Base-by-base conservation (phyloP, 2,797 vertebrate species). In the Apogon hyalosoma region DNA sequence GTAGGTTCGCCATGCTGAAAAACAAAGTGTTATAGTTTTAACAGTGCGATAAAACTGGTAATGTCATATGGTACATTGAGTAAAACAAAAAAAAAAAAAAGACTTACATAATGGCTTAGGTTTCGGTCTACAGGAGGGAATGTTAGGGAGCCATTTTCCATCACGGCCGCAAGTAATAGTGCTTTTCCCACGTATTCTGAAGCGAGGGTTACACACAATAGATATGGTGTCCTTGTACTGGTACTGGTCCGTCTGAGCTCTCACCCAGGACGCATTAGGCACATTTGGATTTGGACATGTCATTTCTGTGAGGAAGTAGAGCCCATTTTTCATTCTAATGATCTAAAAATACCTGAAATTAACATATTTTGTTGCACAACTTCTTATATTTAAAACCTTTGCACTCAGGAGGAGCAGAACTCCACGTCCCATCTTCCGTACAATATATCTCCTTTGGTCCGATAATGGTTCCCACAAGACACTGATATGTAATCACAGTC, bases 341-440 rank as follows among this genome's bases (percentile, higher is more conserved):
- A 42, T n/a, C 56, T 28, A 59, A 12, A 11, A 38, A 18, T 14
- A 41, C 14, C 13, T n/a, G 1, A 42, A 42, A 42, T 13, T 12
- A 7, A n/a, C 6, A 42, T 42, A 1, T 12, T 16, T 28, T 24
- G 6, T n/a, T 11, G 7, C 4, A 28, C 38, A 10, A 36, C 11
- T 15, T 31, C 39, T 11, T 10, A 2, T 0, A 5, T 46, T 0
- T 38, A 1, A 6, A 11, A 93, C 92, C 93, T 92, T 36, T 55
- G 81, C 93, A 94, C 11, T 14, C 4, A 2, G 93, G 92, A 21
- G 85, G 63, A 0, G 81, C 49, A 2, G 67, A 1, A 9, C 79
- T 94, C 94, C 93, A 95, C 0, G 59, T 93, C 21, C 92, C 92
- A 0, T 87, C 11, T 42, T 79, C 1, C 0, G 88, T 92, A 52